Base-by-base conservation (phyloP, 2,113 vertebrate genomes). In the Nannospalax galili region DNA sequence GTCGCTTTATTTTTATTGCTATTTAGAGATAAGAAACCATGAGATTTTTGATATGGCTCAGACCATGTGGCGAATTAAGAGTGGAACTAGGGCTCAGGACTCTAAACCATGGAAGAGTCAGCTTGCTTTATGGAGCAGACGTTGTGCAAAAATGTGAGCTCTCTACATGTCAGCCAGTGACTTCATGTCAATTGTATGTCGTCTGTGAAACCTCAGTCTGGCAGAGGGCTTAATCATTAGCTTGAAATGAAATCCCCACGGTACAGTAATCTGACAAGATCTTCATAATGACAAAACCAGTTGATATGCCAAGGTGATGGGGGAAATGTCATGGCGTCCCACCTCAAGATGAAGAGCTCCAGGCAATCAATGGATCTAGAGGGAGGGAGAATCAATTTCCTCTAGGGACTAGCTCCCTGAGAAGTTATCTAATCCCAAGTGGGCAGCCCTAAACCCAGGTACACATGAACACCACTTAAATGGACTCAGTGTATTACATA, bases 201-300 rank as follows among this genome's bases (percentile, higher is more conserved):
- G 81, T 96, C 85, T 1, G 62, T 89, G 42, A 95, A 96, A 88
- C 37, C 85, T 75, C 88, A 82, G 94, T 95, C 92, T 96, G 92
- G 81, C n/a, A 40, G 89, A 95, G 74, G 64, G 81, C 72, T 96
- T 96, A 91, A 52, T 92, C 65, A 81, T 80, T 84, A 62, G 65
- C 65, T 37, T 67, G 81, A 67, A 52, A 52, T 7, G 48, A 52
- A 52, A 6, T 52, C 48, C 11, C 48, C 48, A 52, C 11, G 48
- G 48, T 52, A 52, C 11, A 11, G 48, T 52, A 52, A 11, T 52
- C 48, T 7, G 48, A 52, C 48, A 52, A 52, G 48, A 52, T 52
- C 48, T 52, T 6, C 6, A 52, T 52, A 52, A 52, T 52, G 48
- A 52, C 48, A 52, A 52, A 52, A 52, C 48, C 48, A 52, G 48